These are phyloP conservation scores for Hemibagrus guttatus DNA, from an alignment of 2,797 vertebrate species.

Conservation along the genomic window DNA sequence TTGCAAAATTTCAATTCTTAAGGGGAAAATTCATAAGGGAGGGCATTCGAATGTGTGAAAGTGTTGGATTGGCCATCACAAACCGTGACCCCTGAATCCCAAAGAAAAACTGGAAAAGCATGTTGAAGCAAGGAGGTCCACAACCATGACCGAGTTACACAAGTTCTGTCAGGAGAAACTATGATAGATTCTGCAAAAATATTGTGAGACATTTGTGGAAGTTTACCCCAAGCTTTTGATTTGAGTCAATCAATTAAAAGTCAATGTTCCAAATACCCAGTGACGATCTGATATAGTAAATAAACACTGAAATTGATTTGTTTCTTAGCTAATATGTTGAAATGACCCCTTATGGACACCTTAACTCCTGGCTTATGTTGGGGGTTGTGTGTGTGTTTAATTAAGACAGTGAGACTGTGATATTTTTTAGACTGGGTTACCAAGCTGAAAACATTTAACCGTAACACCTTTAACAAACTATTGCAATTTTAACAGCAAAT, in stretches of 20 bases:
- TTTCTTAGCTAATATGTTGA: not conserved
- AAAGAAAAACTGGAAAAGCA: not conserved
- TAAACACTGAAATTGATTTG: not conserved
- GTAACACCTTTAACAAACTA: not conserved
- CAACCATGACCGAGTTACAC: not conserved
- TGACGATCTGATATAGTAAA: not conserved
- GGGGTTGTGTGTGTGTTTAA: too few species aligned
- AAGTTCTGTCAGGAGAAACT: not conserved
- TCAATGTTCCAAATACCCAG: not conserved
- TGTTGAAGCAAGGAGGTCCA: not conserved
- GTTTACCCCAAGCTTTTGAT: not conserved
- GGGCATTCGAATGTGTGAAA: not conserved
- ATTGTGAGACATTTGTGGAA: not conserved
- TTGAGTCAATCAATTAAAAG: not conserved
- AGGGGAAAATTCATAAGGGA: too few species aligned
- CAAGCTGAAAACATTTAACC: not conserved
- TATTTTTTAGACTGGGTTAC: not conserved
- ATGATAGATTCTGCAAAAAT: not conserved
- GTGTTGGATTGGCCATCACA: not conserved
- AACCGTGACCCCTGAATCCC: not conserved
- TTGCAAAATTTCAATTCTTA: too few species aligned
- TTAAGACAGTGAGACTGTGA: not conserved
- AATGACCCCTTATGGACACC: not conserved
- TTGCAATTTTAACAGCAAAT: too few species aligned
- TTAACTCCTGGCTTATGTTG: too few species aligned